These are phyloP conservation scores for Okamejei kenojei DNA, from an alignment of 2,797 vertebrate species.

Conservation along the genomic window DNA sequence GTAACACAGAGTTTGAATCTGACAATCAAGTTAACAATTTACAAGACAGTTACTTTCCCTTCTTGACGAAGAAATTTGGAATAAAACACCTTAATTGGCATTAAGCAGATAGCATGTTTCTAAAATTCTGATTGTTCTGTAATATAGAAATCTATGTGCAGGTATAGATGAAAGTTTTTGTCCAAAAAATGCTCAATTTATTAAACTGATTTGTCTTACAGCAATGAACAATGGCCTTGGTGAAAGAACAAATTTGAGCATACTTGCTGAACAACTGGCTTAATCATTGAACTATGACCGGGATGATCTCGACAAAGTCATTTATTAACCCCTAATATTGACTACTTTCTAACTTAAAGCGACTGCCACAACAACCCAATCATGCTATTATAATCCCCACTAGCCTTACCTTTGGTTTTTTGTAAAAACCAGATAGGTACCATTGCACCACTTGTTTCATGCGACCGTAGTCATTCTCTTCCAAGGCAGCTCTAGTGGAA, in stretches of 20 bases:
- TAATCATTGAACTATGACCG: not conserved
- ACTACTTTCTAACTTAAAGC: not conserved
- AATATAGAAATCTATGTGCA: not conserved
- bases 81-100: not conserved
- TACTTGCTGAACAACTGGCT: not conserved
- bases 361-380: not conserved
- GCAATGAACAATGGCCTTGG: not conserved
- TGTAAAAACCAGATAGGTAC: constrained; percentile 97
- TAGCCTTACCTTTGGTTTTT: constrained; percentile 84
- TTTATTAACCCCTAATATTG: not conserved
- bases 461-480: constrained; percentile 77
- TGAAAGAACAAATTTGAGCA: not conserved
- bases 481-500: constrained; percentile 65
- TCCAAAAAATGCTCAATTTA: not conserved
- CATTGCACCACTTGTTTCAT: constrained; percentile 88
- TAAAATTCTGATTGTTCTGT: not conserved
- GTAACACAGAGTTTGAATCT: not conserved
- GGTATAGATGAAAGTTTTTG: not conserved
- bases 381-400: not conserved
- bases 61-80: not conserved
- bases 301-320: not conserved
- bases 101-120: not conserved
- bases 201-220: not conserved
- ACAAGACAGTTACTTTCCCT: not conserved
- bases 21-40: not conserved